A percentile compares a stretch with the other conserved stretches of the same genome.
These are phyloP conservation scores for Physocephala rufipes DNA, from an alignment of 2,888 invertebrate species.

Conservation along the genomic window DNA sequence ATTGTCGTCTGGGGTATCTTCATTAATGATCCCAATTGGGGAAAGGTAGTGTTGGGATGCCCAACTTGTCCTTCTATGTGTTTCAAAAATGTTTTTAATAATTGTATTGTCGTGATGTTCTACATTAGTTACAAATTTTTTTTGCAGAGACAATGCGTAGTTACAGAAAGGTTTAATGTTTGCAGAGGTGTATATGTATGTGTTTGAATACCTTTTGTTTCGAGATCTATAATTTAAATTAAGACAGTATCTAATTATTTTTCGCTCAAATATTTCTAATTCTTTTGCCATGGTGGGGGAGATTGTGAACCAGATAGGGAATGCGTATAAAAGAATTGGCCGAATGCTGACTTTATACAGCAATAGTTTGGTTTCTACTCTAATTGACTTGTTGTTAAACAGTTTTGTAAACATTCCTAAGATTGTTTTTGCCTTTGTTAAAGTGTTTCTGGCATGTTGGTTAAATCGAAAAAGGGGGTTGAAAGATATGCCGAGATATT, in stretches of 20 bases:
- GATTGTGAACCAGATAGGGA: slow-evolving; percentile 21
- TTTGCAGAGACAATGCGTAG: background rate
- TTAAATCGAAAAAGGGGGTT: too few species aligned
- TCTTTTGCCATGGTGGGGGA: slow-evolving; percentile 18
- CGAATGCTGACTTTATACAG: too few species aligned
- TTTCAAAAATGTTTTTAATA: background rate
- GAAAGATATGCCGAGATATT: too few species aligned
- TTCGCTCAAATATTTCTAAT: slow-evolving; percentile 20
- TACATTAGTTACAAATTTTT: background rate
- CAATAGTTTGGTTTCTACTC: too few species aligned
- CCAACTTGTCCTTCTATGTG: too few species aligned
- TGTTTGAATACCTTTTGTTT: slow-evolving; percentile 2
- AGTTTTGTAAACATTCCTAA: too few species aligned
- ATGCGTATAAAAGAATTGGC: slow-evolving; percentile 8
- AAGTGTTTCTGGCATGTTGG: too few species aligned
- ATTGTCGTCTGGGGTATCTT: background rate
- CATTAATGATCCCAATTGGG: slow-evolving; percentile 3
- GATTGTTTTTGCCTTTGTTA: too few species aligned
- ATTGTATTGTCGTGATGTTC: background rate
- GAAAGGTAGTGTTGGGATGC: background rate
- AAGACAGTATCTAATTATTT: slow-evolving; percentile 7
- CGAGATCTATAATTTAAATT: background rate
- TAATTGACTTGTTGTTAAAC: too few species aligned
- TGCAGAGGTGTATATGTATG: background rate
- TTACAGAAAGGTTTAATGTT: background rate